These are phyloP conservation scores for Morinoia aosen DNA, from an alignment of 2,888 invertebrate species.

Conservation along the genomic window DNA sequence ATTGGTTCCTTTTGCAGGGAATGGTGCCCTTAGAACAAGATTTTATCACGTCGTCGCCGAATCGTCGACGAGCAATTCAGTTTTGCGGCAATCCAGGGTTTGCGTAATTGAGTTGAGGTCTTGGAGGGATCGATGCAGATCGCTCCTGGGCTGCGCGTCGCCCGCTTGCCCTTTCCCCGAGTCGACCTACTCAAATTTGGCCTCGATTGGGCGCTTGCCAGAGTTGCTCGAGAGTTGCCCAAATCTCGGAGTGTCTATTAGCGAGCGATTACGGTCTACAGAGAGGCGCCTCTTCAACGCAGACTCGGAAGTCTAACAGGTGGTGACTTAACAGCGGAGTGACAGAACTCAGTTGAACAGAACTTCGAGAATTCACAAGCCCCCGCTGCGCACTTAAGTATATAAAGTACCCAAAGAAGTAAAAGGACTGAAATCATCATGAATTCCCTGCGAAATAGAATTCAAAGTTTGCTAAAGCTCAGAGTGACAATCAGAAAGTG, in stretches of 20 bases:
- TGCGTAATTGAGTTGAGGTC: constrained; percentile 31
- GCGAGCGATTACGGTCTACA: neutral
- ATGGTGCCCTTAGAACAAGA: neutral
- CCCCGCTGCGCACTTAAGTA: neutral
- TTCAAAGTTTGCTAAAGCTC: neutral
- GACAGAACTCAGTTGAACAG: neutral
- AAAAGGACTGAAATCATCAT: neutral
- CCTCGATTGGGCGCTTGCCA: neutral
- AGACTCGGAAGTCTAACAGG: neutral
- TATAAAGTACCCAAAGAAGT: neutral
- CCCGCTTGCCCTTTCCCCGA: neutral
- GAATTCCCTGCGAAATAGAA: neutral
- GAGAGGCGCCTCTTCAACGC: neutral
- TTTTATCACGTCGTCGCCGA: constrained; percentile 6
- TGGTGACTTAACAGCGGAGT: neutral
- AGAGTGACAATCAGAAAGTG: neutral
- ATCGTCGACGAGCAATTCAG: constrained; percentile 25
- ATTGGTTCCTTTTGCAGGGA: neutral
- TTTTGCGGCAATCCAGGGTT: constrained; percentile 42
- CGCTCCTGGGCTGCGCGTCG: neutral
- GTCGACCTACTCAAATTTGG: constrained; percentile 31
- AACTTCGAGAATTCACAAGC: neutral
- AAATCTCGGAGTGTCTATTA: constrained; percentile 34
- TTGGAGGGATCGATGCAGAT: constrained; percentile 12
- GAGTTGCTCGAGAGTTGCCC: constrained; percentile 1